phyloP scores from a whole-genome alignment of 2,797 vertebrate species.

The Falco columbarius region DNA sequence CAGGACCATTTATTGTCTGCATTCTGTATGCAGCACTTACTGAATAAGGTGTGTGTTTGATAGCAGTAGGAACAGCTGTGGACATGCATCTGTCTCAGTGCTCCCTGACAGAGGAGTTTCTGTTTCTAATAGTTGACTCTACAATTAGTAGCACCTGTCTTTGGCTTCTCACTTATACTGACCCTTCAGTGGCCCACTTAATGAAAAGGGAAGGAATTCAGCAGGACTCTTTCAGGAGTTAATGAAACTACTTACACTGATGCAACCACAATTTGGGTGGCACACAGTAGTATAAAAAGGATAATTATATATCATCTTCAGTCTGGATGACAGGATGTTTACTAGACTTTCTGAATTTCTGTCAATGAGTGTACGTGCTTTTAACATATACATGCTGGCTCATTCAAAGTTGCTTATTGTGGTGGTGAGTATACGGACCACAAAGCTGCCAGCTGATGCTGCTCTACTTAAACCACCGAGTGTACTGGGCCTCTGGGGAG shows the following conservation, averaged over 20 bases:
- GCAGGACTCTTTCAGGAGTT: conserved; percentile 17
- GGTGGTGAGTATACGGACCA: not conserved
- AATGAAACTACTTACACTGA: conserved; percentile 53
- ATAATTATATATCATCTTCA: conserved; percentile 26
- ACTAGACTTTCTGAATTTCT: conserved; percentile 8
- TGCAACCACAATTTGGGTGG: conserved; percentile 14
- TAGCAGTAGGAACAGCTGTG: conserved; percentile 57
- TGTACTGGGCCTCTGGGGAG: not conserved
- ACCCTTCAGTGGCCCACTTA: conserved; percentile 33
- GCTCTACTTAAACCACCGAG: not conserved
- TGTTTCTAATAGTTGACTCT: conserved; percentile 40
- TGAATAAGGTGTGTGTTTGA: conserved; percentile 57
- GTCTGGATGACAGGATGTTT: conserved; percentile 38
- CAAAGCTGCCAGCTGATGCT: not conserved
- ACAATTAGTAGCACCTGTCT: conserved; percentile 66
- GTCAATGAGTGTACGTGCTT: not conserved
- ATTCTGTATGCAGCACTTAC: conserved; percentile 24
- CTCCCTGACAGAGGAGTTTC: conserved; percentile 38
- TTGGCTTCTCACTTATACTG: conserved; percentile 50
- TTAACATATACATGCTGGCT: not conserved
- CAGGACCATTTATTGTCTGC: conserved; percentile 52
- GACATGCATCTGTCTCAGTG: conserved; percentile 53
- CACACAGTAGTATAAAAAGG: not conserved
- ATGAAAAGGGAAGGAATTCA: conserved; percentile 40
- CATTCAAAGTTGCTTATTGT: not conserved